Conservation (phyloP, 2,797 vertebrate genomes). For the Pantherophis alleghaniensis region DNA sequence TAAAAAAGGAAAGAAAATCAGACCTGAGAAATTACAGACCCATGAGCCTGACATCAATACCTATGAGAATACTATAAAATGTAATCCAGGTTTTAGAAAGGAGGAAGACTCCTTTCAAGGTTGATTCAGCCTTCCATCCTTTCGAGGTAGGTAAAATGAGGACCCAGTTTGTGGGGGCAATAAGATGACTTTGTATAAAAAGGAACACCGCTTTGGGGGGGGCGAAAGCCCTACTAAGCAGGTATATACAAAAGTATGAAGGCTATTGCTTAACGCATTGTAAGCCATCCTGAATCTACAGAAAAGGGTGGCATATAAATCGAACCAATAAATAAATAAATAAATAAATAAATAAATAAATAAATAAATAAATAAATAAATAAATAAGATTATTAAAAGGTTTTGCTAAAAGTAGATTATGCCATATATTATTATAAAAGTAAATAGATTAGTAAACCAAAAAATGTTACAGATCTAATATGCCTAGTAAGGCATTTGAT, state of each 20-base stretch:
- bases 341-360: too few species aligned
- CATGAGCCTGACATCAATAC: neutral
- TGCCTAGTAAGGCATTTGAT: neutral
- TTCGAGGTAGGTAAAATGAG: too few species aligned
- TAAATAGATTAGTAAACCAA: neutral
- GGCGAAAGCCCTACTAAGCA: too few species aligned
- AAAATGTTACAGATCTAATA: neutral
- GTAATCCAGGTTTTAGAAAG: neutral
- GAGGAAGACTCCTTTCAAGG: neutral
- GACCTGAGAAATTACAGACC: neutral
- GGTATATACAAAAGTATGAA: too few species aligned
- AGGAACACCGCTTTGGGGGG: too few species aligned
- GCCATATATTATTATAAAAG: neutral
- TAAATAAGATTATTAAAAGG: neutral
- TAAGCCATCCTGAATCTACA: fast-evolving
- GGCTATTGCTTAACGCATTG: too few species aligned
- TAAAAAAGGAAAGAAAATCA: neutral
- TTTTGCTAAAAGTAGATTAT: neutral
- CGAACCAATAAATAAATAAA: too few species aligned
- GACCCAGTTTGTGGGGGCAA: too few species aligned
- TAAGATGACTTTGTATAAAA: too few species aligned
- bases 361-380: too few species aligned
- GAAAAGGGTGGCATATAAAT: too few species aligned
- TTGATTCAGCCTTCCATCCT: too few species aligned
- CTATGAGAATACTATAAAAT: neutral